Evolutionary conservation across 2,797 vertebrate species (phyloP).

Genomic region (Apogon hyalosoma): DNA sequence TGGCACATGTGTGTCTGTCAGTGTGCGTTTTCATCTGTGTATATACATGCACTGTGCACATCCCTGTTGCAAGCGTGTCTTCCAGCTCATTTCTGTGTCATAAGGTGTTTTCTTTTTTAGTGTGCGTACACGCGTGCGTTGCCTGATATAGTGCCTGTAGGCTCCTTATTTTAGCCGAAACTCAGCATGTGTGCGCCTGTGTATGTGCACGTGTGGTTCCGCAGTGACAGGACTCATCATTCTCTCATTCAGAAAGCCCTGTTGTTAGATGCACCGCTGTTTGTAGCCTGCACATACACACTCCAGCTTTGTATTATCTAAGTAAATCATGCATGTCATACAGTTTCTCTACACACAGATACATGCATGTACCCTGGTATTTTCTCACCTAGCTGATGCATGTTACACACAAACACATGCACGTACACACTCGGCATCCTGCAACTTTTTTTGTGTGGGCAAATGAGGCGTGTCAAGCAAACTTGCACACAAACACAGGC

Average conservation of each 20-base stretch:
- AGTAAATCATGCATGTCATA: slow-evolving; percentile 61
- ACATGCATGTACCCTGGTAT: slow-evolving; percentile 23
- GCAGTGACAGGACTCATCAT: slow-evolving; percentile 51
- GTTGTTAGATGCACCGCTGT: slow-evolving; percentile 58
- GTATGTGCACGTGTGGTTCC: background rate
- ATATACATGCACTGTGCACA: background rate
- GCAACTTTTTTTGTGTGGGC: slow-evolving; percentile 59
- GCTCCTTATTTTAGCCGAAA: slow-evolving; percentile 69
- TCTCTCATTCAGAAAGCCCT: slow-evolving; percentile 53
- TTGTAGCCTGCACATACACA: slow-evolving; percentile 43
- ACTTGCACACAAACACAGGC: slow-evolving; percentile 63
- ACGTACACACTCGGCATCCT: slow-evolving; percentile 12
- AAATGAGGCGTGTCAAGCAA: slow-evolving; percentile 68
- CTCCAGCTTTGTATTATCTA: slow-evolving; percentile 57
- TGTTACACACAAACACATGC: slow-evolving; percentile 19
- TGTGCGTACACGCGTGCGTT: slow-evolving; percentile 7
- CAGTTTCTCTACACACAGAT: slow-evolving; percentile 44
- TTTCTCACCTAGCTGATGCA: slow-evolving; percentile 34
- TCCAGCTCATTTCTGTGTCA: slow-evolving; percentile 51
- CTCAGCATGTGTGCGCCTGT: slow-evolving; percentile 6
- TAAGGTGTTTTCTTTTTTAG: slow-evolving; percentile 27
- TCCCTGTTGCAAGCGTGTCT: slow-evolving; percentile 45
- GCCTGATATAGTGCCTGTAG: slow-evolving; percentile 43
- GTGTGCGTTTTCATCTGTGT: slow-evolving; percentile 29
- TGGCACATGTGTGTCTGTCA: slow-evolving; percentile 55